phyloP scores from a whole-genome alignment of 2,113 vertebrate species.

The Brienomyrus brachyistius region DNA sequence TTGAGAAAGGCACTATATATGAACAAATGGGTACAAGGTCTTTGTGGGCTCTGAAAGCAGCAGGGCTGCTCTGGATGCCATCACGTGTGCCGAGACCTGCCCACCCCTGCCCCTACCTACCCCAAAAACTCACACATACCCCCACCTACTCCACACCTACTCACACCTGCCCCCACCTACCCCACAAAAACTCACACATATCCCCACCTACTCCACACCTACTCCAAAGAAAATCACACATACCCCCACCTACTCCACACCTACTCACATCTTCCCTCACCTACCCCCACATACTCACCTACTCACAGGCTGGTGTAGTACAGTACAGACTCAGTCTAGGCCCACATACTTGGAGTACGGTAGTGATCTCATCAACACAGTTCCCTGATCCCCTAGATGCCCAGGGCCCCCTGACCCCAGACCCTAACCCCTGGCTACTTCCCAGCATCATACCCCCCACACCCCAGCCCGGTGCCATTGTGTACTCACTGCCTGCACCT shows the following conservation, averaged over 20 bases:
- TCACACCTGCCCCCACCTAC: not conserved
- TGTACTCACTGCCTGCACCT: constrained; percentile 62
- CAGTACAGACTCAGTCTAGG: not conserved
- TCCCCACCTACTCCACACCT: too few relatives aligned
- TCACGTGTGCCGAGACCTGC: not conserved
- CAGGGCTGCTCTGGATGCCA: not conserved
- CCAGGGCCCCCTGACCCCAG: not conserved
- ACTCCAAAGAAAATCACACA: not conserved
- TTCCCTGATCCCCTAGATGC: not conserved
- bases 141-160: not conserved
- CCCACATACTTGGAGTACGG: constrained; percentile 23
- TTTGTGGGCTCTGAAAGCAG: not conserved
- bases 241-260: not conserved
- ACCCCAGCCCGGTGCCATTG: constrained; percentile 53
- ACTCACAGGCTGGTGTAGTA: not conserved
- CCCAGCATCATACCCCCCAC: constrained; percentile 15
- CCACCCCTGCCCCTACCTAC: not conserved
- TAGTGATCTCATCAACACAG: not conserved
- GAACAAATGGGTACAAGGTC: not conserved
- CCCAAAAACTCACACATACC: not conserved
- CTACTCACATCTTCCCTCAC: not conserved
- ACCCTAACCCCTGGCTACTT: constrained; percentile 29
- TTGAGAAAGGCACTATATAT: not conserved
- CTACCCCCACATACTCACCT: not conserved
- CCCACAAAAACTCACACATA: not conserved